Evolutionary conservation across 1,140 invertebrate genomes (phyloP).

Genomic region (Cotesia typhae): DNA sequence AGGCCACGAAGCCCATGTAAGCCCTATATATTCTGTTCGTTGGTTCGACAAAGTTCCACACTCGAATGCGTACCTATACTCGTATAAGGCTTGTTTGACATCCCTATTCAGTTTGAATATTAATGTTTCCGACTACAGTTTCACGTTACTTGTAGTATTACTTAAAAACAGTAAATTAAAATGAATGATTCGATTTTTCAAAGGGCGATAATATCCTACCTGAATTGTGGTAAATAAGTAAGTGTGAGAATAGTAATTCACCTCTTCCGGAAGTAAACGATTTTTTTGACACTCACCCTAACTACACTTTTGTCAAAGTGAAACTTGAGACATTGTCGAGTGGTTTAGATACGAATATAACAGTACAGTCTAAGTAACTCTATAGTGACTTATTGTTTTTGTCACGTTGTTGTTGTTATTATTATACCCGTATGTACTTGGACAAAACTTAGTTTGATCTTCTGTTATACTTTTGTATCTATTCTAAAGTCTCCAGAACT

Average conservation of each 20-base stretch:
- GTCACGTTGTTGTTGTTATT: background rate
- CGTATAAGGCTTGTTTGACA: slow-evolving; percentile 30
- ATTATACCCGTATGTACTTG: slow-evolving; percentile 4
- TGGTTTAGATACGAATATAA: background rate
- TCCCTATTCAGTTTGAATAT: slow-evolving; percentile 33
- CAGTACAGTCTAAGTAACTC: background rate
- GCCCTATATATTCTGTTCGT: background rate
- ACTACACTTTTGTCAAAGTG: no score
- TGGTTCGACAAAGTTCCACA: slow-evolving; percentile 9
- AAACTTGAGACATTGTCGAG: no score
- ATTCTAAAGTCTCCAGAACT: background rate
- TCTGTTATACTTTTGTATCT: background rate
- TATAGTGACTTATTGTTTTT: background rate
- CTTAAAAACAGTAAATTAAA: slow-evolving; percentile 28
- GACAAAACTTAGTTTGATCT: no score
- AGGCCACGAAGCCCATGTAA: slow-evolving; percentile 15
- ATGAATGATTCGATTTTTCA: background rate
- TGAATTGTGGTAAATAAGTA: no score
- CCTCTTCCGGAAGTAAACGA: no score
- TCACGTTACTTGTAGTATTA: background rate
- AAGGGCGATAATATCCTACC: no score
- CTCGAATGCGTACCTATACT: background rate
- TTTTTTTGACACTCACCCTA: no score
- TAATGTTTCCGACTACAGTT: slow-evolving; percentile 31
- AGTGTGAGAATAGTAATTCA: no score